Conservation (phyloP, 2,888 invertebrate genomes). For the Sminthurides aquaticus region DNA sequence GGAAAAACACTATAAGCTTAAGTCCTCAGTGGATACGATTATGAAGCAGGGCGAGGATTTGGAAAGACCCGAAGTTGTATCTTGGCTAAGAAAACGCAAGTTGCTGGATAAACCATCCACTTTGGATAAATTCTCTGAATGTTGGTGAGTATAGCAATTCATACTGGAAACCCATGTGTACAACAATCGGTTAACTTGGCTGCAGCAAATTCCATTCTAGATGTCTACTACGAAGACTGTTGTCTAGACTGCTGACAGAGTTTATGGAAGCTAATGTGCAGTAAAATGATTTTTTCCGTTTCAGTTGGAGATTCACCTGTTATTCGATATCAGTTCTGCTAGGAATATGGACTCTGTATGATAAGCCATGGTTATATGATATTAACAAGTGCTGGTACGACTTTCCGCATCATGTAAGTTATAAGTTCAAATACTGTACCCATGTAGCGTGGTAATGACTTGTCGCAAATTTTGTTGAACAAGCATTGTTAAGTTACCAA, state of each 20-base stretch:
- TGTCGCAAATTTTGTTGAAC: too few species aligned
- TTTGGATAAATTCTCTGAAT: constrained; percentile 80
- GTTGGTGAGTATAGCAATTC: constrained; percentile 10
- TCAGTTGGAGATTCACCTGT: constrained; percentile 72
- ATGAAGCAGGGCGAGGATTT: constrained; percentile 71
- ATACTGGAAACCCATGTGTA: too few species aligned
- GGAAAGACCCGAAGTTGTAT: constrained; percentile 76
- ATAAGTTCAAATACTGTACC: background rate
- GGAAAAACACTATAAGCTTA: constrained; percentile 16
- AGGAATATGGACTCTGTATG: constrained; percentile 73
- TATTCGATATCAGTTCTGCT: constrained; percentile 72
- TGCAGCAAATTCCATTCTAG: background rate
- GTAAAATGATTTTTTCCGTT: background rate
- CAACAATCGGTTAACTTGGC: background rate
- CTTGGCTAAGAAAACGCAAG: constrained; percentile 79
- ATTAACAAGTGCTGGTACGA: constrained; percentile 75
- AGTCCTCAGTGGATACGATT: constrained; percentile 15
- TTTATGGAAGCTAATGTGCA: too few species aligned
- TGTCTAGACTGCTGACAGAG: too few species aligned
- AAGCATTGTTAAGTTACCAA: too few species aligned
- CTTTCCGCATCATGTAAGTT: constrained; percentile 66
- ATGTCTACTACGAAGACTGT: too few species aligned
- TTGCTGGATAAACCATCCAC: constrained; percentile 82
- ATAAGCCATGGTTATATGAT: constrained; percentile 88
- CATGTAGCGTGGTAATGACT: background rate